These are phyloP conservation scores for Cheilinus undulatus DNA, from an alignment of 2,113 vertebrate genomes.

Conservation along the genomic window DNA sequence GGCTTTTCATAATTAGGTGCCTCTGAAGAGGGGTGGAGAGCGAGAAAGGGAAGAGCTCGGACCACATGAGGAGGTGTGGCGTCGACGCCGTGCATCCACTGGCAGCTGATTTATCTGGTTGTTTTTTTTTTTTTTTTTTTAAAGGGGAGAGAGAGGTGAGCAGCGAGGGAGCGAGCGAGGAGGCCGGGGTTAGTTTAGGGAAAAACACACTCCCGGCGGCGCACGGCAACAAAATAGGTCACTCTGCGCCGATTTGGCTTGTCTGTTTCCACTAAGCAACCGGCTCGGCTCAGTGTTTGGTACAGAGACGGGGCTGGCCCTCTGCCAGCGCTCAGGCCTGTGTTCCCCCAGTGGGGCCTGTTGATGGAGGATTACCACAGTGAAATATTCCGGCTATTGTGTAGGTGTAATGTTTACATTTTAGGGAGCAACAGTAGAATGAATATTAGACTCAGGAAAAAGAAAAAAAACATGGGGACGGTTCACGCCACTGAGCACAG, in stretches of 20 bases:
- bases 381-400: conserved; percentile 63
- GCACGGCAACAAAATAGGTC: conserved; percentile 94
- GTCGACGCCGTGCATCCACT: conserved; percentile 78
- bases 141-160: conserved; percentile 64
- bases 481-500: neutral
- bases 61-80: conserved; percentile 96
- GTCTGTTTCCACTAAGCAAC: conserved; percentile 89
- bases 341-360: conserved; percentile 81
- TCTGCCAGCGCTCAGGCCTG: conserved; percentile 86
- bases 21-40: conserved; percentile 85
- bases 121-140: neutral
- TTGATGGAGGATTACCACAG: conserved; percentile 82
- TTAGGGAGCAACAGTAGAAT: conserved; percentile 45
- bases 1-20: conserved; percentile 98
- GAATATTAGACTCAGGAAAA: conserved; percentile 2
- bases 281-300: conserved; percentile 88
- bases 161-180: neutral
- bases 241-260: conserved; percentile 93
- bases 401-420: conserved; percentile 71
- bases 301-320: conserved; percentile 85
- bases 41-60: conserved; percentile 74
- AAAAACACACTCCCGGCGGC: conserved; percentile 89
- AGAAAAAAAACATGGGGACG: conserved; percentile 20
- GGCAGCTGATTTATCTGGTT: conserved; percentile 7
- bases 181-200: conserved; percentile 88